Conservation (phyloP, 2,113 vertebrate genomes). For the Sinocyclocheilus rhinocerous region DNA sequence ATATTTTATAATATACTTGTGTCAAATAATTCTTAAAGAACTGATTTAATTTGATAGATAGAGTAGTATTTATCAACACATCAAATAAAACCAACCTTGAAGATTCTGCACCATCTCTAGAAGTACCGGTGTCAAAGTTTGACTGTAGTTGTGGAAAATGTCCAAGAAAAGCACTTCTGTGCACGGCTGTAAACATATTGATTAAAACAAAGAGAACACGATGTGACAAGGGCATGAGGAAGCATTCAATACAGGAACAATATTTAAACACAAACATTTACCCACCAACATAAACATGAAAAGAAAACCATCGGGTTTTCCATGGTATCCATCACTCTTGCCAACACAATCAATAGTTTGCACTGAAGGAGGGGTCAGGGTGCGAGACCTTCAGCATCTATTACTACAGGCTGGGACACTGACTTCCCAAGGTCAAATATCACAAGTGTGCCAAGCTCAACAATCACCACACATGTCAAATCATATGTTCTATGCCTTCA, state of each 20-base stretch:
- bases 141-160: slow-evolving; percentile 96
- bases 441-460: slow-evolving; percentile 41
- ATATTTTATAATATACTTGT: neutral
- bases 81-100: slow-evolving; percentile 79
- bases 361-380: neutral
- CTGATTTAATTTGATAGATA: neutral
- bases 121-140: slow-evolving; percentile 91
- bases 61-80: neutral
- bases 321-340: neutral
- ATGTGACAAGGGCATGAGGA: neutral
- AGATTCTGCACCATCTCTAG: slow-evolving; percentile 95
- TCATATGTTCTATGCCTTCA: slow-evolving; percentile 2
- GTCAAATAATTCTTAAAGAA: neutral
- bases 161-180: slow-evolving; percentile 98
- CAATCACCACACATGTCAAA: neutral
- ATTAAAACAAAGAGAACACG: slow-evolving; percentile 29
- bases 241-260: slow-evolving; percentile 1
- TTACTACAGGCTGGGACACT: neutral
- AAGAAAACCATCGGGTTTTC: neutral
- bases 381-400: neutral
- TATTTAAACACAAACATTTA: slow-evolving; percentile 31
- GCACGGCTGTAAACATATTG: slow-evolving; percentile 80
- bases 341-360: slow-evolving; percentile 7
- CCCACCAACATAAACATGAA: slow-evolving; percentile 8
- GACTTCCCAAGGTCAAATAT: slow-evolving; percentile 2